These are phyloP conservation scores for Rhagoletis pomonella DNA, from an alignment of 1,140 invertebrate genomes.

Conservation along the genomic window DNA sequence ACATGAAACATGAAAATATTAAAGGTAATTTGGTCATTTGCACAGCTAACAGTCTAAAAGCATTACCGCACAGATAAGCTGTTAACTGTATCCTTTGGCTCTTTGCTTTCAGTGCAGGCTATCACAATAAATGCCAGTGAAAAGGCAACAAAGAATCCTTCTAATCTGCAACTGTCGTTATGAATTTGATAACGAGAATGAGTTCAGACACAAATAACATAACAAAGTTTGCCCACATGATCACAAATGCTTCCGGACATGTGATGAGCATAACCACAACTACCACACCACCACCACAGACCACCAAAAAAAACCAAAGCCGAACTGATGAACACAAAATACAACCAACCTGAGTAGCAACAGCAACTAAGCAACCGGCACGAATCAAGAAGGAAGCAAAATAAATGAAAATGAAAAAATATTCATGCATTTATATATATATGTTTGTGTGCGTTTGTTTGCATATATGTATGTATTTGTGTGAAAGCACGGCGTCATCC, in stretches of 20 bases:
- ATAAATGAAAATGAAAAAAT: neutral
- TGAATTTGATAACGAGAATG: conserved; percentile 28
- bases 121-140: conserved; percentile 18
- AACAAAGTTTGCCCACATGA: conserved; percentile 8
- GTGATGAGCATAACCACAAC: conserved; percentile 30
- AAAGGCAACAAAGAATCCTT: conserved; percentile 37
- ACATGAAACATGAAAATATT: no score
- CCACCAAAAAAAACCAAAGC: neutral
- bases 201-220: neutral
- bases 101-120: neutral
- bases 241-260: conserved; percentile 12
- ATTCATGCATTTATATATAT: neutral
- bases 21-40: neutral
- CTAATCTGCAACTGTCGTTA: conserved; percentile 8
- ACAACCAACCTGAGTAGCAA: neutral
- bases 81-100: neutral
- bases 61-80: neutral
- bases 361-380: neutral
- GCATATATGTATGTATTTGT: neutral
- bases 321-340: neutral
- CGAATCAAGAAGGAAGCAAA: neutral
- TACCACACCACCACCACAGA: neutral
- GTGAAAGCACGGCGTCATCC: neutral
- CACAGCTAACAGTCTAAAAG: neutral
- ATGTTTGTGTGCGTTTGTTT: neutral